phyloP scores from a whole-genome alignment of 2,888 invertebrate species.

The Syrista parreyssii region DNA sequence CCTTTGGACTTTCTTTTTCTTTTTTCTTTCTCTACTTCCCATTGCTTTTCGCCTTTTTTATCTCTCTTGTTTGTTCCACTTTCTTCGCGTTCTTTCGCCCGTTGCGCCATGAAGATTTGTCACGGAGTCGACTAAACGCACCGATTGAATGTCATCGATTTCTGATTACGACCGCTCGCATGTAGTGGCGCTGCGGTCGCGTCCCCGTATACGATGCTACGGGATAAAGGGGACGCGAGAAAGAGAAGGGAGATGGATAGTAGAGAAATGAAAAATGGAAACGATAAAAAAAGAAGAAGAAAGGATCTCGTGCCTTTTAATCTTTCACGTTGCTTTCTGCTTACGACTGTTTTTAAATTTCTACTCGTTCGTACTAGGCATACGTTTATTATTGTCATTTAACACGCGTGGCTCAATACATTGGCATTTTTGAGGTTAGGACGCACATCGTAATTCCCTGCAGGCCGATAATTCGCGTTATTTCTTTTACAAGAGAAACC shows the following conservation, averaged over 20 bases:
- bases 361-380: neutral
- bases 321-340: neutral
- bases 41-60: neutral
- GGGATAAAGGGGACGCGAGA: neutral
- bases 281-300: neutral
- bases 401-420: neutral
- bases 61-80: neutral
- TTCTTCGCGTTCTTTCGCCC: neutral
- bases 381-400: neutral
- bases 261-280: neutral
- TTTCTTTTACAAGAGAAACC: neutral
- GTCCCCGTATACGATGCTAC: neutral
- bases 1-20: neutral
- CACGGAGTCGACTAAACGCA: neutral
- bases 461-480: neutral
- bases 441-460: neutral
- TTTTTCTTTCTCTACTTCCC: neutral
- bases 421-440: neutral
- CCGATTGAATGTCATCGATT: constrained; percentile 36
- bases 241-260: neutral
- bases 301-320: neutral
- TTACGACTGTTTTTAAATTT: neutral
- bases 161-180: constrained; percentile 34
- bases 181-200: neutral
- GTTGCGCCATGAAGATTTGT: neutral